These are phyloP conservation scores for Agrotis segetum DNA, from an alignment of 2,888 invertebrate genomes.

Conservation along the genomic window DNA sequence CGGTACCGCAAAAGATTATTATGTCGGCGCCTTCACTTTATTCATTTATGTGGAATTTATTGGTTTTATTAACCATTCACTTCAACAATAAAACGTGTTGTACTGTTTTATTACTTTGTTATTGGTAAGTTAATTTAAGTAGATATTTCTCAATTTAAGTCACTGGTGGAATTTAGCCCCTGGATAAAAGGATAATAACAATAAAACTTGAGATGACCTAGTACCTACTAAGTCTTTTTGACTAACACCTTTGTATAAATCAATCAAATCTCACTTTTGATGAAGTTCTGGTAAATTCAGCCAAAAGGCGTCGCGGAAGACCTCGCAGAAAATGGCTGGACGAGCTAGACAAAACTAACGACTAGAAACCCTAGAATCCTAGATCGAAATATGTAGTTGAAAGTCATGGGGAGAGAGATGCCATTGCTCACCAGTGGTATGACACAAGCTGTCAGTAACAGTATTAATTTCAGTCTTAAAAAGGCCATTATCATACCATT, in stretches of 20 bases:
- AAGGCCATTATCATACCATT: neutral
- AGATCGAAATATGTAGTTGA: no score
- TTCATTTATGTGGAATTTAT: slow-evolving; percentile 46
- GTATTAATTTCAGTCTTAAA: neutral
- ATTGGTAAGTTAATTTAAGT: slow-evolving; percentile 7
- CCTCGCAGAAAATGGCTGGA: no score
- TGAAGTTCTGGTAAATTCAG: no score
- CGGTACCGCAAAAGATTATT: slow-evolving; percentile 55
- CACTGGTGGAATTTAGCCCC: neutral
- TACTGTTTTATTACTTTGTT: slow-evolving; percentile 8
- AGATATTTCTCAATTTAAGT: neutral
- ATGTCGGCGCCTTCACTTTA: slow-evolving; percentile 40
- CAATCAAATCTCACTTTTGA: neutral
- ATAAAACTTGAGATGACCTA: neutral
- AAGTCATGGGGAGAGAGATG: no score
- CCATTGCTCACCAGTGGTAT: no score
- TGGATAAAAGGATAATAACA: neutral
- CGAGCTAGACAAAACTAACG: no score
- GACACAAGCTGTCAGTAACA: no score
- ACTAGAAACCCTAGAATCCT: no score
- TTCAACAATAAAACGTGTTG: slow-evolving; percentile 16
- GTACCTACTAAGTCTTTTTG: no score
- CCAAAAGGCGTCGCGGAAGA: no score
- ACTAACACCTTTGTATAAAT: neutral
- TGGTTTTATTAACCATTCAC: slow-evolving; percentile 31